A percentile compares a stretch with the other conserved stretches of the same genome.
Conservation (phyloP, 2,888 invertebrate species). For the Myopa tessellatipennis region DNA sequence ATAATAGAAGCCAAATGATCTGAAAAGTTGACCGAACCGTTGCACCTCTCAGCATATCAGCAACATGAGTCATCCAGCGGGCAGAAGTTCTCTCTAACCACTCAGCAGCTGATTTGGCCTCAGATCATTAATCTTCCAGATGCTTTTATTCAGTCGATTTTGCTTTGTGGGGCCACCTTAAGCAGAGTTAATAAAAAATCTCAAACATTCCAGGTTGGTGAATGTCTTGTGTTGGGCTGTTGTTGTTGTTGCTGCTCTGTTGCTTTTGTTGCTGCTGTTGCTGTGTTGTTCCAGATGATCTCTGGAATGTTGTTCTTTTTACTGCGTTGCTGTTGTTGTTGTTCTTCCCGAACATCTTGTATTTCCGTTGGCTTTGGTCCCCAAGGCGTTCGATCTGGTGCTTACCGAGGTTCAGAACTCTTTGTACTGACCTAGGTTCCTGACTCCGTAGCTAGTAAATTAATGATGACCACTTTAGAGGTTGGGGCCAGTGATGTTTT, state of each 20-base stretch:
- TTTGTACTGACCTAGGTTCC: conserved; percentile 12
- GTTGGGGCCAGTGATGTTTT: not conserved
- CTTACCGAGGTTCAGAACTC: not conserved
- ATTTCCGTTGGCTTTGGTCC: not conserved
- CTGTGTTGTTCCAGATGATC: not conserved
- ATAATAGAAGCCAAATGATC: not conserved
- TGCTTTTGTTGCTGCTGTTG: not conserved
- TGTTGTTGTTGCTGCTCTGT: not conserved
- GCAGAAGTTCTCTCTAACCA: not conserved
- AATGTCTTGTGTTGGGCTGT: not conserved
- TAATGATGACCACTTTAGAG: not conserved
- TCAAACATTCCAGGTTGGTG: not conserved
- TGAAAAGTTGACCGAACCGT: not conserved
- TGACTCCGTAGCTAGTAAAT: not conserved
- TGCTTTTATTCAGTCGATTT: not conserved
- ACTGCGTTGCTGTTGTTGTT: not conserved
- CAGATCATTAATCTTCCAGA: not conserved
- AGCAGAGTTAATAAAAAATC: not conserved
- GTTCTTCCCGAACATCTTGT: not conserved
- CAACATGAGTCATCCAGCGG: not conserved
- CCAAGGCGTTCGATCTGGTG: not conserved
- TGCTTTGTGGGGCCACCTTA: not conserved
- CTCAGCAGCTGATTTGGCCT: not conserved
- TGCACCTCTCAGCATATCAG: conserved; percentile 2
- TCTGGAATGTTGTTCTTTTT: not conserved